Percentiles rank a stretch among this genome's conserved stretches.
Evolutionary conservation across 35 echinoderm and acorn worm genomes (phyloP).

Genomic region (Lytechinus pictus): DNA sequence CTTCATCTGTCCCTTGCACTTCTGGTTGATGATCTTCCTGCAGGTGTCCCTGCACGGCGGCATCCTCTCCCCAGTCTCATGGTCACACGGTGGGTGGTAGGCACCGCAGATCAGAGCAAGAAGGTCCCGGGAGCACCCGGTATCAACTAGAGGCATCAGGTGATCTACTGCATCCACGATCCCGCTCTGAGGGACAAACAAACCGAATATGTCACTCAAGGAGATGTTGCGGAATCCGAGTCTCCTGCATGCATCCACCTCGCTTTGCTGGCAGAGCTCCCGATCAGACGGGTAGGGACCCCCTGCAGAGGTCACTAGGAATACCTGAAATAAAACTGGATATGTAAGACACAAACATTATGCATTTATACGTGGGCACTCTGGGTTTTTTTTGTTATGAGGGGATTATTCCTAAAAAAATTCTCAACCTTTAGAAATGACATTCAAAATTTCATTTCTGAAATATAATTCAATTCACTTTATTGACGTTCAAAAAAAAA

Average conservation of each 20-base stretch:
- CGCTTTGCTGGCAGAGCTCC: background rate
- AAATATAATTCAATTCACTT: too few species aligned
- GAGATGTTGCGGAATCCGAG: constrained; percentile 8
- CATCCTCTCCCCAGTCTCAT: background rate
- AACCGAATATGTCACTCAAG: background rate
- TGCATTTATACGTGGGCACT: too few species aligned
- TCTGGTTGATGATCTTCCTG: background rate
- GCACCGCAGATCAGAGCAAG: constrained; percentile 33
- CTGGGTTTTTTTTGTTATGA: too few species aligned
- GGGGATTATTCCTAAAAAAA: too few species aligned
- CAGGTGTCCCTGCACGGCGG: background rate
- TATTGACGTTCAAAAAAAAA: too few species aligned
- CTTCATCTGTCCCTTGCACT: constrained; percentile 27
- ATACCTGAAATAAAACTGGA: background rate
- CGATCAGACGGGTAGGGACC: background rate
- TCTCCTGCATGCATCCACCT: constrained; percentile 9
- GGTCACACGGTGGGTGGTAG: constrained; percentile 28
- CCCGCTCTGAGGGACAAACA: background rate
- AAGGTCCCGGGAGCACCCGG: background rate
- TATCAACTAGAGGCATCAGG: background rate
- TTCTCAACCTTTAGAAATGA: too few species aligned
- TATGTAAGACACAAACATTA: background rate
- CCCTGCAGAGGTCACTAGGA: background rate
- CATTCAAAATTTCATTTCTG: too few species aligned
- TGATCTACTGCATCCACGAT: background rate